Conservation (phyloP, 2,888 invertebrate genomes). For the Graphium colonna region DNA sequence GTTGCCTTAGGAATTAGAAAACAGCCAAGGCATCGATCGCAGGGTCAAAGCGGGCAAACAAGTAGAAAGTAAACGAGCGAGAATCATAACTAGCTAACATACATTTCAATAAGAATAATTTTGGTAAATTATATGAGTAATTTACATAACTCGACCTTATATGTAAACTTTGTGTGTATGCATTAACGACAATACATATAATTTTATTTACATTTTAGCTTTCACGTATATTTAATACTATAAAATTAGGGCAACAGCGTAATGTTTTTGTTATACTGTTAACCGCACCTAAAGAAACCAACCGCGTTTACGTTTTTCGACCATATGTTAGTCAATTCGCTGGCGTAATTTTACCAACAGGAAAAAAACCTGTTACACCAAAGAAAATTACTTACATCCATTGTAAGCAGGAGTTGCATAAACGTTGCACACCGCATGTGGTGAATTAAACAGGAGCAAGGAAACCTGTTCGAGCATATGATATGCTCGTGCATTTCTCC, state of each 20-base stretch:
- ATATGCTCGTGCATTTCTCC: conserved; percentile 52
- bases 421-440: conserved; percentile 64
- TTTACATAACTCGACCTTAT: no score
- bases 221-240: no score
- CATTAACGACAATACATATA: no score
- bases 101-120: no score
- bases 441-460: conserved; percentile 71
- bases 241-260: neutral
- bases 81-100: no score
- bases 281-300: conserved; percentile 10
- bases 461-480: conserved; percentile 67
- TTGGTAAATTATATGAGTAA: no score
- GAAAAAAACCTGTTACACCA: conserved; percentile 42
- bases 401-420: conserved; percentile 70
- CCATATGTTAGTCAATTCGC: conserved; percentile 36
- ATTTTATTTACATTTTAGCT: no score
- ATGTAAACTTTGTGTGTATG: no score
- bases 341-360: conserved; percentile 39
- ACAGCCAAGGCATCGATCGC: conserved; percentile 12
- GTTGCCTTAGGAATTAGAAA: conserved; percentile 10
- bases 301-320: conserved; percentile 30
- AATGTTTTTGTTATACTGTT: neutral
- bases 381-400: conserved; percentile 48
- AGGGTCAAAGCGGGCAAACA: conserved; percentile 14
- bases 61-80: conserved; percentile 12